phyloP scores from a whole-genome alignment of 2,888 invertebrate species.

The Lagria hirta region DNA sequence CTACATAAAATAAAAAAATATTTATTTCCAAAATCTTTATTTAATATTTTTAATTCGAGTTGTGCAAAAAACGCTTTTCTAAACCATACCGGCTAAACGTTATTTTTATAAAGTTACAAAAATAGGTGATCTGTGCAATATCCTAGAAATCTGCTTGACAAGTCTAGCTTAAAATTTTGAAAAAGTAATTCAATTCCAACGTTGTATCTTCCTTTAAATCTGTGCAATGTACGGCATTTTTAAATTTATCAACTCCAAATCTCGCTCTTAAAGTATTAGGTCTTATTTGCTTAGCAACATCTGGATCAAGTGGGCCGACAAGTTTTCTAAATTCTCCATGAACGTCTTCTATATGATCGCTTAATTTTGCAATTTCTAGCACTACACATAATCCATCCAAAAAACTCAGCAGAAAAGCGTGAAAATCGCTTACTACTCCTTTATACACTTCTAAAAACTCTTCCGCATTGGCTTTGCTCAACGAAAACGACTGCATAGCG shows the following conservation, averaged over 20 bases:
- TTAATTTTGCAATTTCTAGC: conserved; percentile 73
- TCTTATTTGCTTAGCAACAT: conserved; percentile 80
- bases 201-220: conserved; percentile 86
- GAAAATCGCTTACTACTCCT: conserved; percentile 74
- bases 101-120: too few species aligned
- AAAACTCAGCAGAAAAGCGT: conserved; percentile 83
- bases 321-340: conserved; percentile 77
- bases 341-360: conserved; percentile 57
- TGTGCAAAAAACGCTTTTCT: too few species aligned
- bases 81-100: too few species aligned
- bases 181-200: conserved; percentile 81
- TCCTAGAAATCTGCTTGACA: background rate
- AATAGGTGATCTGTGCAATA: conserved; percentile 1
- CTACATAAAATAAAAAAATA: too few species aligned
- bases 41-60: too few species aligned
- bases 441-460: conserved; percentile 94
- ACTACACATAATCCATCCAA: conserved; percentile 84
- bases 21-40: too few species aligned
- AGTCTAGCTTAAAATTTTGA: conserved; percentile 63
- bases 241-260: conserved; percentile 78
- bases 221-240: conserved; percentile 92
- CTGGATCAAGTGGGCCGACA: conserved; percentile 89
- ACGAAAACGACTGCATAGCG: conserved; percentile 75
- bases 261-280: conserved; percentile 82
- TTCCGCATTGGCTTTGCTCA: conserved; percentile 81